Conservation (phyloP, 30 jellyfish, hydroid and myxozoan species). For the Clytia hemisphaerica region DNA sequence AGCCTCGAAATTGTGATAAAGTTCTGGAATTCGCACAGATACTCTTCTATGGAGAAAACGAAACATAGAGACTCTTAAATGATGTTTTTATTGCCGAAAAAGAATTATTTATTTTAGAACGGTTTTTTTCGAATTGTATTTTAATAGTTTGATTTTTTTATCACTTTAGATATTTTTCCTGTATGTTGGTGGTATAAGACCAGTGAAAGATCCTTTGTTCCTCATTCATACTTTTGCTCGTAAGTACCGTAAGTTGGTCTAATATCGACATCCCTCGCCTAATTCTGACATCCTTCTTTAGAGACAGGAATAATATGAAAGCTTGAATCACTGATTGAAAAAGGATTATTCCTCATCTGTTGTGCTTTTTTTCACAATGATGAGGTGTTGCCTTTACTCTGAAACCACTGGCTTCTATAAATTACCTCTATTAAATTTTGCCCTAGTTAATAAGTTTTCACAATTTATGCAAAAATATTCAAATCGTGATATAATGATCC, state of each 20-base stretch:
- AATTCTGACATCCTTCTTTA: not conserved
- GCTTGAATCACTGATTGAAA: too few species aligned
- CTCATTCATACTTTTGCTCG: conserved; percentile 48
- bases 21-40: too few species aligned
- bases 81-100: not conserved
- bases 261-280: not conserved
- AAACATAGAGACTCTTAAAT: not conserved
- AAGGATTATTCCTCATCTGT: too few species aligned
- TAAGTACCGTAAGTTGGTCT: not conserved
- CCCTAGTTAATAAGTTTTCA: too few species aligned
- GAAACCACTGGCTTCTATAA: not conserved
- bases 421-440: too few species aligned
- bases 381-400: not conserved
- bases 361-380: not conserved
- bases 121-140: not conserved
- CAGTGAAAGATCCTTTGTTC: conserved; percentile 67
- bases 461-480: too few species aligned
- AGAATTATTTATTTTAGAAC: not conserved
- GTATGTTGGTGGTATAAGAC: conserved; percentile 75
- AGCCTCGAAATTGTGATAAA: too few species aligned
- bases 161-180: conserved; percentile 40
- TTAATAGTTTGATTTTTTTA: not conserved
- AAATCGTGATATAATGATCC: too few species aligned
- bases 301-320: too few species aligned
- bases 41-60: not conserved